phyloP scores from a whole-genome alignment of 2,888 invertebrate species.

The Metallyticus violacea region DNA sequence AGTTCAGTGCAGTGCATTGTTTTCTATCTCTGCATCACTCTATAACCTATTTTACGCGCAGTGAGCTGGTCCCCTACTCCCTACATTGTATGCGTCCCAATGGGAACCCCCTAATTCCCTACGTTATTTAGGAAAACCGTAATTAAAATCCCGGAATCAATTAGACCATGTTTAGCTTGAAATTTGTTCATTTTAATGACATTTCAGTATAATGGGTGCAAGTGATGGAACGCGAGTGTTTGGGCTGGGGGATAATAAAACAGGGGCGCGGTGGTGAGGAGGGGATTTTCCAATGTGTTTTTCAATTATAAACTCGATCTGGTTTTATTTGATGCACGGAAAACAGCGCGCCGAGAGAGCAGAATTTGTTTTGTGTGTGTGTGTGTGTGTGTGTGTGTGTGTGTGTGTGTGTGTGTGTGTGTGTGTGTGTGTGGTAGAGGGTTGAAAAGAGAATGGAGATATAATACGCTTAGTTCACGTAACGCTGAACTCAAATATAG shows the following conservation, averaged over 20 bases:
- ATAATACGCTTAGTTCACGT: constrained; percentile 30
- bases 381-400: background rate
- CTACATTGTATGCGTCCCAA: background rate
- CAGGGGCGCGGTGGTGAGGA: background rate
- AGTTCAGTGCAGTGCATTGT: no score
- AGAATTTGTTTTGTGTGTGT: background rate
- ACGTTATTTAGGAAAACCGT: constrained; percentile 34
- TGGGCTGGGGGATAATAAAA: background rate
- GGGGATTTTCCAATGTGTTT: constrained; percentile 43
- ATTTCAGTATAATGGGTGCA: constrained; percentile 24
- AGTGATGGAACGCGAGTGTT: constrained; percentile 1
- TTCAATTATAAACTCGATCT: constrained; percentile 54
- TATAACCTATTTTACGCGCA: constrained; percentile 20
- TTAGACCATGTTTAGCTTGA: constrained; percentile 33
- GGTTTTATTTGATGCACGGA: constrained; percentile 41
- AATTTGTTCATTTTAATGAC: constrained; percentile 34
- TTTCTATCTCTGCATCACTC: background rate
- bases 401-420: background rate
- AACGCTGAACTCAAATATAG: constrained; percentile 28
- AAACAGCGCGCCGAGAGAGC: constrained; percentile 4
- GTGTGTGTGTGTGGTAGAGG: background rate
- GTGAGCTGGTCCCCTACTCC: background rate
- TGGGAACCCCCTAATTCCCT: constrained; percentile 29
- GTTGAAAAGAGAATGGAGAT: constrained; percentile 4
- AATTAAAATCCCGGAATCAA: constrained; percentile 35